Percentiles rank a stretch among this genome's conserved stretches.
Evolutionary conservation across 1,140 invertebrate genomes (phyloP).

Genomic region (Eubasilissa regina): DNA sequence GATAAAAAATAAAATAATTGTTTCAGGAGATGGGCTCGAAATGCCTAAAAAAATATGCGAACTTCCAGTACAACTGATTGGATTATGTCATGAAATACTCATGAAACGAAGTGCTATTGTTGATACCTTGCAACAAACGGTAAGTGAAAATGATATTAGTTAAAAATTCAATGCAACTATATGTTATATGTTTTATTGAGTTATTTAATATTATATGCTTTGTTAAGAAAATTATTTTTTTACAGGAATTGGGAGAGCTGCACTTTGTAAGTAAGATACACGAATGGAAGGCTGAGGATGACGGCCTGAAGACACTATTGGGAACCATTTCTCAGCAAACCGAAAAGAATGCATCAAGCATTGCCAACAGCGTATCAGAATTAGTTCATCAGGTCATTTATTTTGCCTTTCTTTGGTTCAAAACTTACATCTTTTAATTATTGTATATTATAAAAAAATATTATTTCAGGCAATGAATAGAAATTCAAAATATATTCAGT

Average conservation of each 20-base stretch:
- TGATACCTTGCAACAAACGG: not conserved
- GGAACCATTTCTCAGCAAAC: not conserved
- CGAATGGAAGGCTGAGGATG: conserved; percentile 4
- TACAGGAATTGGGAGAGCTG: not conserved
- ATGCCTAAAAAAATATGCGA: conserved; percentile 8
- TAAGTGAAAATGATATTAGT: not conserved
- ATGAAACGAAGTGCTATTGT: not conserved
- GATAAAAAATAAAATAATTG: too few relatives aligned
- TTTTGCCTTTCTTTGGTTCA: not conserved
- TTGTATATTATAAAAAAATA: not conserved
- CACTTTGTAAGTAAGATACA: not conserved
- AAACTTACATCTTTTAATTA: not conserved
- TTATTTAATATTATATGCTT: too few relatives aligned
- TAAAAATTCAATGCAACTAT: not conserved
- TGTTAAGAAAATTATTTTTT: not conserved
- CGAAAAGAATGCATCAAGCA: not conserved
- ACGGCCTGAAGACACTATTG: not conserved
- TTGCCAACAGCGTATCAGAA: not conserved
- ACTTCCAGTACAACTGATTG: not conserved
- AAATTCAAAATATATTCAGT: conserved; percentile 7
- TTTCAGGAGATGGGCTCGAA: conserved; percentile 6
- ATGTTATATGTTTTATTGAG: too few relatives aligned
- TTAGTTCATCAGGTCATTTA: conserved; percentile 6
- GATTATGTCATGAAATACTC: conserved; percentile 11
- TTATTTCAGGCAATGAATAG: not conserved